Conservation (phyloP, 1,140 invertebrate genomes). For the Caenorhabditis brenneri region DNA sequence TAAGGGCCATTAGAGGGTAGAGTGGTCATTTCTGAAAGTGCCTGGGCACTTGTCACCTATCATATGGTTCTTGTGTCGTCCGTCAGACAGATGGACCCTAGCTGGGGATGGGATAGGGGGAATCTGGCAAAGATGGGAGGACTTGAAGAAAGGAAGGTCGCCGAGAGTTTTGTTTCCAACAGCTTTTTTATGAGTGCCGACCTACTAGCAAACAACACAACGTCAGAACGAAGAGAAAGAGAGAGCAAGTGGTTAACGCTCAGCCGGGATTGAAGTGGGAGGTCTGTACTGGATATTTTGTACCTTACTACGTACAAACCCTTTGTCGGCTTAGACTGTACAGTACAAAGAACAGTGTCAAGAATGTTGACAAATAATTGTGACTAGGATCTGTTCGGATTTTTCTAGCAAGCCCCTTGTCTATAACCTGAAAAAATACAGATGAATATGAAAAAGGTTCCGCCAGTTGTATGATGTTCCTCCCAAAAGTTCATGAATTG, state of each 20-base stretch:
- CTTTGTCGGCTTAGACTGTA: neutral
- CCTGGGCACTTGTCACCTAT: constrained; percentile 5
- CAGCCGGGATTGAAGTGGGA: constrained; percentile 27
- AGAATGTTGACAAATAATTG: neutral
- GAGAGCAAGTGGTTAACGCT: constrained; percentile 18
- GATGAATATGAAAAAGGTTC: too few species aligned
- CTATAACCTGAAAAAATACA: too few species aligned
- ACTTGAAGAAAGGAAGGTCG: neutral
- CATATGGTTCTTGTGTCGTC: neutral
- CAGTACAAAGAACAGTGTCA: neutral
- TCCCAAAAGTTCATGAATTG: too few species aligned
- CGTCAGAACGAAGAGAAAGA: constrained; percentile 16
- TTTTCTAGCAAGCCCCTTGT: too few species aligned
- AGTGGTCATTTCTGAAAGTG: constrained; percentile 28
- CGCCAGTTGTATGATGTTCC: too few species aligned
- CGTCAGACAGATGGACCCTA: neutral
- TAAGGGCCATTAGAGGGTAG: constrained; percentile 9
- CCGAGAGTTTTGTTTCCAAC: constrained; percentile 37
- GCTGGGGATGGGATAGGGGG: too few species aligned
- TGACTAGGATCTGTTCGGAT: too few species aligned
- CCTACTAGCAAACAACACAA: constrained; percentile 42
- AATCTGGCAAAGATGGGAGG: neutral
- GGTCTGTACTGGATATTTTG: constrained; percentile 35
- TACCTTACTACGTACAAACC: constrained; percentile 2
- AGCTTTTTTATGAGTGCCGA: constrained; percentile 43